Evolutionary conservation across 1,140 invertebrate species (phyloP).

Genomic region (Caenorhabditis remanei): DNA sequence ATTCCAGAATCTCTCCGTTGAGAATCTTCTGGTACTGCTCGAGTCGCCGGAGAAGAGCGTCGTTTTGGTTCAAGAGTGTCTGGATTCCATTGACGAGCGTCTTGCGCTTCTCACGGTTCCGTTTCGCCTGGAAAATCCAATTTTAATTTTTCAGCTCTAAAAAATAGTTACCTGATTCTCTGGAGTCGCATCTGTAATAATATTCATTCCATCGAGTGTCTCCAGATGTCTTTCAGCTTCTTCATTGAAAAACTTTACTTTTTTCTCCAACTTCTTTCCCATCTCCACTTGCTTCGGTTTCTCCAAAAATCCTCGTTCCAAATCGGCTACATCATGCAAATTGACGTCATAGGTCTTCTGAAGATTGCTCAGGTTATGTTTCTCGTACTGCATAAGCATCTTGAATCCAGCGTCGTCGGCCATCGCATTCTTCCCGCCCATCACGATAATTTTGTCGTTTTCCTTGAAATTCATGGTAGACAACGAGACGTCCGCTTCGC

Average conservation of each 20-base stretch:
- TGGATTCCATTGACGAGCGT: conserved; percentile 61
- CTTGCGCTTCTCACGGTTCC: conserved; percentile 66
- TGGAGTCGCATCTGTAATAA: conserved; percentile 59
- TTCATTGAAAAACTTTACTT: conserved; percentile 58
- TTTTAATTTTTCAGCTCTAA: neutral
- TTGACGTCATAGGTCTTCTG: conserved; percentile 55
- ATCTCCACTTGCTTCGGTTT: conserved; percentile 59
- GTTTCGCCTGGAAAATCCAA: conserved; percentile 30
- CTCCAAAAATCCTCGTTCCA: conserved; percentile 58
- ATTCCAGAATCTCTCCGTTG: conserved; percentile 58
- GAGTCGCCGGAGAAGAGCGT: conserved; percentile 56
- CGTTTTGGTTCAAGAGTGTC: conserved; percentile 61
- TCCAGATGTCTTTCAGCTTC: conserved; percentile 62
- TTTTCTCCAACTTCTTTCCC: conserved; percentile 61
- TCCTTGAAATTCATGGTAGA: conserved; percentile 59
- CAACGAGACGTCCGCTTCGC: conserved; percentile 12
- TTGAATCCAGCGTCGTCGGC: conserved; percentile 62
- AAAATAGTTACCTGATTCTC: conserved; percentile 55
- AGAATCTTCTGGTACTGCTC: conserved; percentile 51
- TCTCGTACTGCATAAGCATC: conserved; percentile 63
- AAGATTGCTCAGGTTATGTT: conserved; percentile 57
- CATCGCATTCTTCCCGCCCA: conserved; percentile 53
- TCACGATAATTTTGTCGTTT: conserved; percentile 65
- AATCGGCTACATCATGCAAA: conserved; percentile 54
- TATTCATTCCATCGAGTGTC: conserved; percentile 62